These are phyloP conservation scores for Acipenser oxyrinchus DNA, from an alignment of 2,797 vertebrate genomes.

Conservation along the genomic window DNA sequence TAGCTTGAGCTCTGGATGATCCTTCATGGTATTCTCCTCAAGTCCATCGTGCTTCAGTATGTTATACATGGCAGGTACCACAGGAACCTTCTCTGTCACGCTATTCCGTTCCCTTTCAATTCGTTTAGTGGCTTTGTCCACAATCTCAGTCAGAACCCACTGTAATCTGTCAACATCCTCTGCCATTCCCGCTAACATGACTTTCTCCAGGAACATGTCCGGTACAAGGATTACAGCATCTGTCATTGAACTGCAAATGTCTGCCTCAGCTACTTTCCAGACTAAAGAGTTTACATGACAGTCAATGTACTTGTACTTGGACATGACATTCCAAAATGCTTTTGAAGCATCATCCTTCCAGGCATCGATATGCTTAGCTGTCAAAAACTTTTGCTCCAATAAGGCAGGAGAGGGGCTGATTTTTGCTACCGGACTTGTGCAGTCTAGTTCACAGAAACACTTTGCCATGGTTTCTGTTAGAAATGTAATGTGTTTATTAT, in stretches of 20 bases:
- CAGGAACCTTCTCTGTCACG: conserved; percentile 34
- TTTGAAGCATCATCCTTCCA: conserved; percentile 50
- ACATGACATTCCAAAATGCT: conserved; percentile 45
- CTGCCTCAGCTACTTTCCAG: conserved; percentile 53
- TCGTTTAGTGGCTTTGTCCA: conserved; percentile 36
- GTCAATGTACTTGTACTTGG: conserved; percentile 46
- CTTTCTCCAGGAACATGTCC: conserved; percentile 20
- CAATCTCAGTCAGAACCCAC: conserved; percentile 36
- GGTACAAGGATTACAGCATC: conserved; percentile 41
- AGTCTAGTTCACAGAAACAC: conserved; percentile 51
- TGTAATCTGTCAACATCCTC: conserved; percentile 41
- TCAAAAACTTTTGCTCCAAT: conserved; percentile 44
- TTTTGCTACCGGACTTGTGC: conserved; percentile 41
- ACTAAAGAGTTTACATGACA: conserved; percentile 21
- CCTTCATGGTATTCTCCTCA: conserved; percentile 22
- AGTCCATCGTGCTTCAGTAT: conserved; percentile 54
- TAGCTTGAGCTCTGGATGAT: conserved; percentile 46
- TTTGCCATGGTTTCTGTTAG: conserved; percentile 55
- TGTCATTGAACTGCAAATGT: conserved; percentile 27
- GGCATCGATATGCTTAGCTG: conserved; percentile 30
- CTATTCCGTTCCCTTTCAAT: conserved; percentile 49
- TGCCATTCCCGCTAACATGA: conserved; percentile 55
- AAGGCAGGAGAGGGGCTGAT: conserved; percentile 55
- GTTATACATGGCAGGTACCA: conserved; percentile 44
- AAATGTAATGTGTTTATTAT: conserved; percentile 32